Evolutionary conservation across 37 sponge, comb jelly and placozoan species (phyloP), one percentile per base, ranked within the genome.

Genomic region (Halichondria panicea): DNA sequence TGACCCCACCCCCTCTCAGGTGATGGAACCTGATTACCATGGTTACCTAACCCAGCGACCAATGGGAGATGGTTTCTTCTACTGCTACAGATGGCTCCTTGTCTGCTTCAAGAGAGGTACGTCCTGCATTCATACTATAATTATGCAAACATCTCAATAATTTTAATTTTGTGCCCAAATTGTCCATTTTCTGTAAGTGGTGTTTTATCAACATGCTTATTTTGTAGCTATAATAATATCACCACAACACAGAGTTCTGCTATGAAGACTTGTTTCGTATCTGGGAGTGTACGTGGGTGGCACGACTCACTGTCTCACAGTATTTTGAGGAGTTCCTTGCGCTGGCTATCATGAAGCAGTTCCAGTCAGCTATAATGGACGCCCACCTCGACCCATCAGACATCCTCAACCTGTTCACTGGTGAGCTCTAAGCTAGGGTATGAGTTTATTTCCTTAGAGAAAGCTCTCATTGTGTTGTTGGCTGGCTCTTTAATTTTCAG

Each of bases 81-180:
- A 91, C 70, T 66, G 84, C 57, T 91, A 96, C 61, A 77, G 94
- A 55, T 97, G 97, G 97, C 87, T 97, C 42, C 78, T 97, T 46
- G 87, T 97, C 59, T 80, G 76, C 50, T 97, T 93, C 75, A 97
- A 97, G 69, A 81, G 97, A 88, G 95, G 95, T 94, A 57, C 15
- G 45, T 66, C 19, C n/a, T 21, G n/a, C n/a, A n/a, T n/a, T n/a
- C n/a, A n/a, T n/a, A n/a, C n/a, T n/a, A n/a, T n/a, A n/a, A n/a
- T n/a, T n/a, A n/a, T n/a, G n/a, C n/a, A n/a, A n/a, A n/a, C n/a
- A n/a, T n/a, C n/a, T n/a, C n/a, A n/a, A n/a, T n/a, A n/a, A n/a
- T n/a, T n/a, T n/a, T n/a, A n/a, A n/a, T n/a, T n/a, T n/a, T n/a
- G n/a, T n/a, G n/a, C n/a, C n/a, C n/a, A n/a, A n/a, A n/a, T n/a